Conservation (phyloP, 1,140 invertebrate species). For the Procambarus virginalis region DNA sequence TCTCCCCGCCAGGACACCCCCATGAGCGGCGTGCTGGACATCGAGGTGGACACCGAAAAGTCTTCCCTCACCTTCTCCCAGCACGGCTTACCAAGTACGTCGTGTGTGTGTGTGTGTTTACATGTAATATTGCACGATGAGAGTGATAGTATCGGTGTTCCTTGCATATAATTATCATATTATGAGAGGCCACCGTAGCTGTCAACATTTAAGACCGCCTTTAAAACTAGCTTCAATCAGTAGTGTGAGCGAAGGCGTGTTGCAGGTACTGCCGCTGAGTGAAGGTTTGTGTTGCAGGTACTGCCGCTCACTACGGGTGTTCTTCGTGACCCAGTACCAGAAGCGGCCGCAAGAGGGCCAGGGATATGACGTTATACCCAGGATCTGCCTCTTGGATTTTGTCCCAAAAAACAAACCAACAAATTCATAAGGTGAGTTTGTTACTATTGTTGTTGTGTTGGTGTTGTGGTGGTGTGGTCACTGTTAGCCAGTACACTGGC, state of each 20-base stretch:
- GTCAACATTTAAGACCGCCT: too few relatives aligned
- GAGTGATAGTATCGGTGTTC: too few relatives aligned
- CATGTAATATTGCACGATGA: too few relatives aligned
- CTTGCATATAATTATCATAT: too few relatives aligned
- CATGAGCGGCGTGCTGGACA: slow-evolving; percentile 42
- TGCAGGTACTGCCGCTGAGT: too few relatives aligned
- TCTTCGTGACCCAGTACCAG: slow-evolving; percentile 38
- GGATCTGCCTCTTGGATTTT: slow-evolving; percentile 30
- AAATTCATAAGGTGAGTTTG: background rate
- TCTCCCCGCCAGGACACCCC: slow-evolving; percentile 36
- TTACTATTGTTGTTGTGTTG: background rate
- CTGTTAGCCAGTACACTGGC: too few relatives aligned
- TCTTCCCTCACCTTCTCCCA: slow-evolving; percentile 38
- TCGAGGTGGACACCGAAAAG: slow-evolving; percentile 55
- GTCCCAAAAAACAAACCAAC: background rate
- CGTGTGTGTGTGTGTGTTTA: background rate
- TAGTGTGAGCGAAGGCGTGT: too few relatives aligned
- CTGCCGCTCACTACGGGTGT: slow-evolving; percentile 29
- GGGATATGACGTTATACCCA: background rate
- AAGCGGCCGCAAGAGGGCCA: background rate
- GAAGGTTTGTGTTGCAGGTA: slow-evolving; percentile 24
- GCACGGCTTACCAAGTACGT: slow-evolving; percentile 60
- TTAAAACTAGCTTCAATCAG: too few relatives aligned
- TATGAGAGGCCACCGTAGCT: too few relatives aligned
- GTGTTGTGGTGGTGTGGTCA: background rate